Conservation (phyloP, 2,888 invertebrate species). For the Endomychus coccineus region DNA sequence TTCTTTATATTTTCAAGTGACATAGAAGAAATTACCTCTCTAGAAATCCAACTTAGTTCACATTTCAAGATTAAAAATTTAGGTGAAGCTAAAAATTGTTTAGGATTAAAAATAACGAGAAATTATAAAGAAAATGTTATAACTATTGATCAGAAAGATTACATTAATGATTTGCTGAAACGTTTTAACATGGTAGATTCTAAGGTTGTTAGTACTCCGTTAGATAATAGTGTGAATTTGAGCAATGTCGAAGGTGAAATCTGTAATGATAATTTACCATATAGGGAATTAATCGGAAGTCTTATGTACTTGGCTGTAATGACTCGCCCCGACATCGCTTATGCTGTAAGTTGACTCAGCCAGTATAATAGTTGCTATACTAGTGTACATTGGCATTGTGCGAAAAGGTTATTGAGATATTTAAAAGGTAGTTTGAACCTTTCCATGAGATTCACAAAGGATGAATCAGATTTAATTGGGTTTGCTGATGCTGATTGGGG, state of each 20-base stretch:
- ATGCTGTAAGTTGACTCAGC: slow-evolving; percentile 10
- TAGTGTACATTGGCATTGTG: slow-evolving; percentile 12
- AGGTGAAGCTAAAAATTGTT: slow-evolving; percentile 10
- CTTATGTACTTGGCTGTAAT: slow-evolving; percentile 12
- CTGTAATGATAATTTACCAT: slow-evolving; percentile 7
- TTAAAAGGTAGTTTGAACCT: slow-evolving; percentile 11
- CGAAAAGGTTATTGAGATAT: slow-evolving; percentile 12
- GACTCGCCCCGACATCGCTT: slow-evolving; percentile 12
- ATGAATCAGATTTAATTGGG: slow-evolving; percentile 2
- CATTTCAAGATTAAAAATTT: slow-evolving; percentile 13
- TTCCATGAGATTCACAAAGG: slow-evolving; percentile 9
- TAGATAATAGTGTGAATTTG: slow-evolving; percentile 8
- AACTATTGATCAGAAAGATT: slow-evolving; percentile 13
- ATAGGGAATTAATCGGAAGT: slow-evolving; percentile 10
- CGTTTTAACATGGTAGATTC: slow-evolving; percentile 10
- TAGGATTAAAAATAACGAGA: slow-evolving; percentile 9
- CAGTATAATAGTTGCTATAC: slow-evolving; percentile 12
- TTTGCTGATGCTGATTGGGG: slow-evolving; percentile 14
- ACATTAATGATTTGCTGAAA: slow-evolving; percentile 10
- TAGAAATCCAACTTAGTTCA: neutral
- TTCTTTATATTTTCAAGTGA: slow-evolving; percentile 12
- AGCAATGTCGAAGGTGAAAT: neutral
- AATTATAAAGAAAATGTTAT: slow-evolving; percentile 3
- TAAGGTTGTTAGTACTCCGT: slow-evolving; percentile 12
- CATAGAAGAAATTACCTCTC: slow-evolving; percentile 1